Base-by-base conservation (phyloP, 37 sponge, comb jelly and placozoan genomes). In the Petrosia ficiformis region DNA sequence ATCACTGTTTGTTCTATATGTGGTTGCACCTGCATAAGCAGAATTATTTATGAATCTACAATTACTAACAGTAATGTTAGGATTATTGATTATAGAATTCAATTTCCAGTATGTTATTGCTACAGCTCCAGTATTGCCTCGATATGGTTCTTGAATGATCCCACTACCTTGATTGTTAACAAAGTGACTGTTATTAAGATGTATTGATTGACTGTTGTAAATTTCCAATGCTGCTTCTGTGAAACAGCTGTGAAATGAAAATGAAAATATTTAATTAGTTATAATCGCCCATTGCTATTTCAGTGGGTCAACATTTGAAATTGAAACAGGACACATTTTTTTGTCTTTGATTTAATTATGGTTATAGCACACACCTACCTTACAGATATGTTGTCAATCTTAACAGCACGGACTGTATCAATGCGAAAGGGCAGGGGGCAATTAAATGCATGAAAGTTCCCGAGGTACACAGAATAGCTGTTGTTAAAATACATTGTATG, bases 141-240 rank as follows among this genome's bases (percentile, higher is more conserved):
- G 43, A 32, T 52, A 87, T 30, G 81, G 38, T 1, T 35, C 2
- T 11, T 24, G 37, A 1, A 35, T 42, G 24, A 76, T 65, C 4
- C 82, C 87, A 76, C 54, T 75, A 33, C 84, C 90, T 43, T 40
- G 8, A 39, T 84, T 89, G 43, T 79, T 38, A 8, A 34, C 28
- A 52, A 89, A 76, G 0, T 57, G 59, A 26, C 70, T 80, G 52
- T 80, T 33, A 2, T 57, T 71, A 21, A 90, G 34, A 2, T 38
- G 24, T 36, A 81, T 63, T 8, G 71, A 19, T 1, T 42, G 61
- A 43, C 61, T 72, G 78, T 90, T 90, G 75, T 61, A 84, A 16
- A 90, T 80, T 57, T 90, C 85, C 25, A 90, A 77, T 1, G 59
- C 85, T 26, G 85, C 90, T 25, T 90, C 81, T 36, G 71, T 59